These are phyloP conservation scores for Apistogramma diplotaenia DNA, from an alignment of 2,113 vertebrate species.

Conservation along the genomic window DNA sequence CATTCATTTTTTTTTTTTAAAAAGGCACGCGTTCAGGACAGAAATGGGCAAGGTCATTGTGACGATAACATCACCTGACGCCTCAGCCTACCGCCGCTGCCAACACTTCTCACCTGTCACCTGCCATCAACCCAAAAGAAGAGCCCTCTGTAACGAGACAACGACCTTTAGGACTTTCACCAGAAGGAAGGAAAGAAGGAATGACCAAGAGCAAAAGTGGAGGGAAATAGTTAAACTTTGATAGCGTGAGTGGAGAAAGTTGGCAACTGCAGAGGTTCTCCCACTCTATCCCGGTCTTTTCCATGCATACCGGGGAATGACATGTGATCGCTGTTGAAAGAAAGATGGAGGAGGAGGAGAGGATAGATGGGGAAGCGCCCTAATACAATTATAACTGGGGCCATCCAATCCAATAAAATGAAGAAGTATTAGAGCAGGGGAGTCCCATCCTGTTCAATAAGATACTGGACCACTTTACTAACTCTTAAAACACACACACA, in stretches of 20 bases:
- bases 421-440: slow-evolving; percentile 73
- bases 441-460: slow-evolving; percentile 73
- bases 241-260: not conserved
- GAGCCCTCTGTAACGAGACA: slow-evolving; percentile 53
- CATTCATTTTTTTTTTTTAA: too few species aligned
- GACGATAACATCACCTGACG: slow-evolving; percentile 24
- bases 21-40: not conserved
- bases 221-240: not conserved
- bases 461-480: slow-evolving; percentile 70
- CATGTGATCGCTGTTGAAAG: slow-evolving; percentile 40
- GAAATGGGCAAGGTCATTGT: slow-evolving; percentile 48
- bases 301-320: slow-evolving; percentile 13
- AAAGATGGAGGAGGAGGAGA: slow-evolving; percentile 25
- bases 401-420: slow-evolving; percentile 79
- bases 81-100: slow-evolving; percentile 9
- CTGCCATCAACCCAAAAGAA: slow-evolving; percentile 40
- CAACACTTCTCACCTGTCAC: slow-evolving; percentile 6
- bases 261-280: slow-evolving; percentile 22
- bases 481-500: slow-evolving; percentile 64
- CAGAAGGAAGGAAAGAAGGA: not conserved
- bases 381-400: slow-evolving; percentile 77
- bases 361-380: slow-evolving; percentile 22
- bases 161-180: slow-evolving; percentile 55
- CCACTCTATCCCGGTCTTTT: slow-evolving; percentile 19
- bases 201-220: not conserved